These are phyloP conservation scores for Danaus chrysippus DNA, from an alignment of 2,888 invertebrate species.

Conservation along the genomic window DNA sequence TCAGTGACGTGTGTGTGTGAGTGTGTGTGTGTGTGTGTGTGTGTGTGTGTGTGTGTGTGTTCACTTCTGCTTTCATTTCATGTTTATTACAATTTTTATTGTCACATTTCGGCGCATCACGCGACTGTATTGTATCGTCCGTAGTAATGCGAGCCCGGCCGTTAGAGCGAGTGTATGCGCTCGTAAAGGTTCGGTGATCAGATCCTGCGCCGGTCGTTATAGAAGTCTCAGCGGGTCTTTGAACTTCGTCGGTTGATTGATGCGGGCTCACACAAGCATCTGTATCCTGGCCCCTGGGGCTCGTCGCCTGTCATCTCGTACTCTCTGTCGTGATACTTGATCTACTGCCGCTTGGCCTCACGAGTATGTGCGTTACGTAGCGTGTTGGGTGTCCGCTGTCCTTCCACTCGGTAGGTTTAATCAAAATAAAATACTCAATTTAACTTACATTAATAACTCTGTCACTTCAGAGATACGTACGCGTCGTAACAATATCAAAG, in stretches of 20 bases:
- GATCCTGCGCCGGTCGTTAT: slow-evolving; percentile 14
- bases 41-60: slow-evolving; percentile 7
- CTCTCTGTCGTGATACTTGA: neutral
- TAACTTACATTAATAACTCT: no score
- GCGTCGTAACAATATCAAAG: no score
- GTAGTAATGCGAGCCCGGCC: slow-evolving; percentile 7
- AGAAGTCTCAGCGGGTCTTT: slow-evolving; percentile 12
- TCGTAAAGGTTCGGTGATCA: slow-evolving; percentile 18
- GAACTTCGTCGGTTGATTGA: slow-evolving; percentile 9
- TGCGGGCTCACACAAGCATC: slow-evolving; percentile 15
- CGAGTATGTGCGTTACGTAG: neutral
- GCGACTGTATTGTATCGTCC: slow-evolving; percentile 34
- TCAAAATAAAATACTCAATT: no score
- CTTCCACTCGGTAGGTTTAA: no score
- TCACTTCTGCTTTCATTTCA: slow-evolving; percentile 32
- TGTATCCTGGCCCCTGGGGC: slow-evolving; percentile 1
- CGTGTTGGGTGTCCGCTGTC: neutral
- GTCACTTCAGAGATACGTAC: no score
- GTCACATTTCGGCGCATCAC: slow-evolving; percentile 28
- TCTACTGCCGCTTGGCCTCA: neutral
- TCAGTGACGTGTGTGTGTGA: no score
- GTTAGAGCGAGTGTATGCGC: slow-evolving; percentile 15
- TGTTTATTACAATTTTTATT: slow-evolving; percentile 37
- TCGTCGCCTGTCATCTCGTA: slow-evolving; percentile 1
- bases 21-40: no score